Evolutionary conservation across 2,888 invertebrate genomes (phyloP), one percentile per base, ranked within the genome.

Genomic region (Eupithecia subfuscata): DNA sequence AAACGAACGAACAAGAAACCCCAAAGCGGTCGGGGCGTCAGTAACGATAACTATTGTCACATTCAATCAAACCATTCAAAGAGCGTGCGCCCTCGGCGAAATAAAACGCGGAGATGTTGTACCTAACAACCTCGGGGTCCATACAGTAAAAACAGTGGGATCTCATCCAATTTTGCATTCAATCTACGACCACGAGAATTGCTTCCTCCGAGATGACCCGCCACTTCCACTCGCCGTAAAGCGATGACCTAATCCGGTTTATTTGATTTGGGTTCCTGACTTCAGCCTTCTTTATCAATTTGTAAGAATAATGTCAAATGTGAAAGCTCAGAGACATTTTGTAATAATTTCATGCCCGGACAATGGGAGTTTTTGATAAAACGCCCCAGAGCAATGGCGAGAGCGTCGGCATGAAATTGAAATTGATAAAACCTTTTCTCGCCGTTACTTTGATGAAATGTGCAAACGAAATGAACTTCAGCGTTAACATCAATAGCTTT

Each of bases 101-200:
- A 93, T 92, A 92, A 92, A 92, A 91, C 87, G 84, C 86, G 87
- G 86, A 84, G 87, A 89, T 86, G 87, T 85, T 85, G 85, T 85
- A 83, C 88, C 87, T 89, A 90, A 89, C 91, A 87, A 91, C 89
- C 86, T 85, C 86, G 85, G 85, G 89, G 88, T 88, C 89, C 90
- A 90, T 90, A 92, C 90, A 92, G 91, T 92, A 92, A 92, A 93
- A 93, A 92, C 92, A 91, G 90, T 90, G 88, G 90, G 91, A 90
- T 91, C 92, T 93, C 94, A 92, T 94, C 94, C 94, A 94, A 94
- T 94, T 94, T 93, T 94, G 93, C 94, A 94, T 94, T 93, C 93
- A 94, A 94, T 94, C 93, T 94, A 92, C 93, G 93, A 92, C 91
- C 93, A 87, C 91, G 90, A 90, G 93, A 93, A 94, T 94, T 89